Base-by-base conservation (phyloP, 1,140 invertebrate genomes). In the Eriosoma lanigerum region DNA sequence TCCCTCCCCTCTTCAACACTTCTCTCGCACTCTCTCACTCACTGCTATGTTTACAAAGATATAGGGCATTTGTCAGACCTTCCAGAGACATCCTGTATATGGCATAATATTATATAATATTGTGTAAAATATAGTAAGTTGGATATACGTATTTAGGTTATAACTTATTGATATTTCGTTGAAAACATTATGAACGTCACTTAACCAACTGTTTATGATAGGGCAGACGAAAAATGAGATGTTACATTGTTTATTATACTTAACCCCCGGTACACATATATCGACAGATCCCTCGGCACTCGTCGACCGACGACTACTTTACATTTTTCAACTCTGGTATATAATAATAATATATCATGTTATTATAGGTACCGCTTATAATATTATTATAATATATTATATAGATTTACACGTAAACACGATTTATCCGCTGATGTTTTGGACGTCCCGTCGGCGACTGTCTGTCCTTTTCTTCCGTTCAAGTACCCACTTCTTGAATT, bases 171-270 rank as follows among this genome's bases (percentile, higher is more conserved):
- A 68, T 24, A 68, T 32, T 68, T 68, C 19, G 38, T 44, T 68
- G n/a, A 32, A 68, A 32, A 24, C 8, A 38, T 38, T 38, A 38
- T 38, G 8, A 46, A 68, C 44, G 21, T 46, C 64, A 68, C 64
- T 66, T 66, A 66, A 68, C 64, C 9, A 24, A 44, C n/a, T 46
- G 64, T 68, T 68, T 68, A 68, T 32, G 38, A 46, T 46, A 66
- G 21, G 21, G n/a, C n/a, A n/a, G 21, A 46, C 64, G 32, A 21
- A 68, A 68, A 38, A 38, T 38, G 32, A 38, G 8, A 68, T 46
- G 38, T 68, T 68, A 38, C 32, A 46, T 68, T 68, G 12, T 68
- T 46, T 68, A 46, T 46, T 46, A 32, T 12, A n/a, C n/a, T n/a
- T n/a, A n/a, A 9, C 19, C 62, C 10, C n/a, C 32, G 8, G 32